Evolutionary conservation across 2,797 vertebrate species (phyloP), one percentile per base, ranked within the genome.

Genomic region (Molossus alvarezi): DNA sequence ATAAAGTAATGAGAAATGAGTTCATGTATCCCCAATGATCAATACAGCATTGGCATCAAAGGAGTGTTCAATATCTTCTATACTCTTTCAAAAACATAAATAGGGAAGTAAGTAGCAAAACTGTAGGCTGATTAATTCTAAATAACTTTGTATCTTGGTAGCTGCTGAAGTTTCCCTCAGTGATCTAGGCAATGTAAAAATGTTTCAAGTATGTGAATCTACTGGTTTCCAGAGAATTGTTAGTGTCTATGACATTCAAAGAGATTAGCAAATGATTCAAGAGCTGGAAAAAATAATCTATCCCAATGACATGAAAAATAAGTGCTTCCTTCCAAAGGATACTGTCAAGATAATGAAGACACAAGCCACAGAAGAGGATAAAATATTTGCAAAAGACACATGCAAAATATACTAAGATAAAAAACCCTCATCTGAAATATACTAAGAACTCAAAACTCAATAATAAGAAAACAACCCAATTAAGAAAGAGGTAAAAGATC

Each of bases 321-420:
- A 57, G 4, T 88, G 15, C 55, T 87, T 88, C 20, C 64, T 53
- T 88, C 20, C 37, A 11, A 72, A 79, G 48, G 3, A 77, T 21
- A 79, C 21, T 51, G 14, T 88, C 13, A 80, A 75, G 15, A 45
- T n/a, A 94, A 85, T 27, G 65, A 85, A 64, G n/a, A 65, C 1
- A 58, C 1, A 45, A 71, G 25, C 11, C 62, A 58, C 15, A 72
- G 17, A 60, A 51, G 6, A 2, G 27, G 10, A 91, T 29, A 75
- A 81, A 45, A 73, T 53, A 82, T 71, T 92, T 92, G 27, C 25
- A 48, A 86, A 90, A 75, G 18, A 84, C 18, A 41, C 14, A 57
- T 57, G 67, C 5, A 88, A 81, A 51, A n/a, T 9, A 37, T 71
- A 14, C 2, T 21, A 64, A 84, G n/a, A 79, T 79, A 72, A 83